These are phyloP conservation scores for Brachypteracias leptosomus DNA, from an alignment of 2,113 vertebrate genomes.

Conservation along the genomic window DNA sequence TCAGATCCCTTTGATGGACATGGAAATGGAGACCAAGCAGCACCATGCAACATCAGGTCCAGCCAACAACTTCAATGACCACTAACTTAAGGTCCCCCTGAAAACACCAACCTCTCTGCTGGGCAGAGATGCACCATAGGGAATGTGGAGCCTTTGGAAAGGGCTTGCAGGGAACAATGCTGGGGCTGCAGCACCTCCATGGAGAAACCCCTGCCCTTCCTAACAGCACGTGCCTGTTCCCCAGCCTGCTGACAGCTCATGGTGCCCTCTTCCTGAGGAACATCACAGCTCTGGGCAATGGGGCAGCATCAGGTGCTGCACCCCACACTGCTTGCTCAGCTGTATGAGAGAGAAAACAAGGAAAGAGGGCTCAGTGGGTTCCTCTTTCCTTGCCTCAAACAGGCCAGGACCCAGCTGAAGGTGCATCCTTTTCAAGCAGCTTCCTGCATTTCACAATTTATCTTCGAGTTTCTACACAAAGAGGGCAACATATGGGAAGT, in stretches of 20 bases:
- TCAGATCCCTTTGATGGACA: neutral
- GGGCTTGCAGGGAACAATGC: neutral
- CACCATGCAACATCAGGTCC: neutral
- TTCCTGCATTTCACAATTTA: neutral
- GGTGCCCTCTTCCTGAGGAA: neutral
- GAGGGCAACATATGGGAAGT: conserved; percentile 13
- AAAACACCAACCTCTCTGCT: neutral
- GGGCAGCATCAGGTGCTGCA: neutral
- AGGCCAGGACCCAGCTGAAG: neutral
- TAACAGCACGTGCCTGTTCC: neutral
- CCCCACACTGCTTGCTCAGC: neutral
- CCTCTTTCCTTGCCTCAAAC: neutral
- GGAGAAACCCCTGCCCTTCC: neutral
- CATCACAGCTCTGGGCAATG: accelerated
- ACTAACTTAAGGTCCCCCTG: neutral
- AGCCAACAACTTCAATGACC: neutral
- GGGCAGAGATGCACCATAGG: neutral
- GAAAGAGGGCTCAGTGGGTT: neutral
- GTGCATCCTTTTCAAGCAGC: neutral
- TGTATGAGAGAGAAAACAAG: neutral
- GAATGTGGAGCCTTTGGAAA: neutral
- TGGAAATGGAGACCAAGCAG: neutral
- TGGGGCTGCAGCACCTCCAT: neutral
- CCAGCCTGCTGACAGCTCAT: neutral
- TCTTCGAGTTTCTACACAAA: neutral